Evolutionary conservation across 2,888 invertebrate species (phyloP).

Genomic region (Priocnemis perturbator): DNA sequence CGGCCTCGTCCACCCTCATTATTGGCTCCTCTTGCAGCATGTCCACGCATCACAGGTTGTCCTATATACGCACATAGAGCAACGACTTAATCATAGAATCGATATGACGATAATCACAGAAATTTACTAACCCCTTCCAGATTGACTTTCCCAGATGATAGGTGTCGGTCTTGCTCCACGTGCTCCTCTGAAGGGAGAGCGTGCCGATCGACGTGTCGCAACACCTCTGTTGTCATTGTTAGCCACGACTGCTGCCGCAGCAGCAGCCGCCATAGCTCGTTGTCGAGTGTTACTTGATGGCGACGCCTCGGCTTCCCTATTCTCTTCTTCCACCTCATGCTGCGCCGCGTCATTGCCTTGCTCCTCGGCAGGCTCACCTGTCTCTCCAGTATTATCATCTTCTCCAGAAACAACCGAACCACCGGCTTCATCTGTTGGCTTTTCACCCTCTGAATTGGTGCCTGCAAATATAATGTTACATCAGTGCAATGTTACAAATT

Average conservation of each 20-base stretch:
- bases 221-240: slow-evolving; percentile 55
- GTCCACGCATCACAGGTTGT: slow-evolving; percentile 59
- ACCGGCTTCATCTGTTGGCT: slow-evolving; percentile 73
- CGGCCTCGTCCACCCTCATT: slow-evolving; percentile 62
- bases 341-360: slow-evolving; percentile 74
- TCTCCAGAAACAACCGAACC: slow-evolving; percentile 59
- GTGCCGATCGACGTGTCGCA: slow-evolving; percentile 67
- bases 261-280: slow-evolving; percentile 67
- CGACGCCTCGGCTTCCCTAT: slow-evolving; percentile 88
- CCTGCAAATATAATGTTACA: slow-evolving; percentile 62
- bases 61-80: slow-evolving; percentile 38
- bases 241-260: slow-evolving; percentile 59
- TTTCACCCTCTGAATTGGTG: slow-evolving; percentile 81
- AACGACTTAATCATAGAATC: not conserved
- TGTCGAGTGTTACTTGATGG: slow-evolving; percentile 79
- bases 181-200: slow-evolving; percentile 68
- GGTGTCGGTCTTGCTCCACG: slow-evolving; percentile 78
- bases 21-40: slow-evolving; percentile 58
- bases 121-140: slow-evolving; percentile 55
- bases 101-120: not conserved
- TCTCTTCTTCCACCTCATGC: slow-evolving; percentile 80
- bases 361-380: slow-evolving; percentile 63
- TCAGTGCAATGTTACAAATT: not conserved
- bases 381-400: slow-evolving; percentile 64
- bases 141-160: slow-evolving; percentile 79